phyloP scores from a whole-genome alignment of 2,797 vertebrate genomes.

The Myotis daubentonii region DNA sequence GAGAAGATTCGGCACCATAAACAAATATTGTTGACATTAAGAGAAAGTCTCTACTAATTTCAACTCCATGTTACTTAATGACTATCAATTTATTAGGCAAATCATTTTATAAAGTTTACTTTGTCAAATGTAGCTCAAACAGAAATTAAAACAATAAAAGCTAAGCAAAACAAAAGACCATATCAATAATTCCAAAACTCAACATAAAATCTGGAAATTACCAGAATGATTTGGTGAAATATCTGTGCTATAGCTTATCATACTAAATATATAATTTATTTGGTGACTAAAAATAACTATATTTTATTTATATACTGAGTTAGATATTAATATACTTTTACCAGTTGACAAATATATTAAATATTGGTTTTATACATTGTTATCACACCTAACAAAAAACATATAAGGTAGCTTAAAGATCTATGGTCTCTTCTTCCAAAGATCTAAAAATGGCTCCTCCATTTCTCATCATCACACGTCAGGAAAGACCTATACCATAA shows the following conservation, averaged over 20 bases:
- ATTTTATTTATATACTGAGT: neutral
- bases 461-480: neutral
- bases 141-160: constrained; percentile 34
- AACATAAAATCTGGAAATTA: constrained; percentile 9
- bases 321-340: too few species aligned
- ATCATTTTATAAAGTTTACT: neutral
- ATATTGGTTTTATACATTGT: neutral
- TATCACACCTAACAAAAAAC: neutral
- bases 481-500: neutral
- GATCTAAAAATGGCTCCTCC: neutral
- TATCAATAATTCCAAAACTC: constrained; percentile 16
- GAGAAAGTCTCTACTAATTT: neutral
- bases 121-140: neutral
- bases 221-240: neutral
- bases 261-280: constrained; percentile 21
- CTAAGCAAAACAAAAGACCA: neutral
- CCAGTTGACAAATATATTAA: neutral
- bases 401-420: neutral
- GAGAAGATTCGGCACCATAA: neutral
- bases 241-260: neutral
- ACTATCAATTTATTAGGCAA: neutral
- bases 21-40: neutral
- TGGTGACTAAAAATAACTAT: neutral
- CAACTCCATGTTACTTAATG: neutral
- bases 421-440: neutral